These are phyloP conservation scores for Origma solitaria DNA, from an alignment of 2,113 vertebrate genomes.

Conservation along the genomic window DNA sequence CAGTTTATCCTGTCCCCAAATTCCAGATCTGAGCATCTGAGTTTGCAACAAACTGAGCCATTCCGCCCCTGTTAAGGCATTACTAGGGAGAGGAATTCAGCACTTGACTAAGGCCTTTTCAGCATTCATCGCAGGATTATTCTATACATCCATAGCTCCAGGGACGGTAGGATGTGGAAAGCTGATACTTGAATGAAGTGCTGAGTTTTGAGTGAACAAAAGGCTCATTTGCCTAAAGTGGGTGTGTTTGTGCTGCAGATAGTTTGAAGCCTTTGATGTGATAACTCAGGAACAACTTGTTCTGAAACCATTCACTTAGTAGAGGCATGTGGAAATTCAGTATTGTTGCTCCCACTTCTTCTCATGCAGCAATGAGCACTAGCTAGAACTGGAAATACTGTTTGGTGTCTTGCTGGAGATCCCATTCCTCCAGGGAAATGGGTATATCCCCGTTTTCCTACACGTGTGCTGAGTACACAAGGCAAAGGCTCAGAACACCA, in stretches of 20 bases:
- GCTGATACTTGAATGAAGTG: conserved; percentile 36
- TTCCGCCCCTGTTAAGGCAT: background rate
- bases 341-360: background rate
- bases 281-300: background rate
- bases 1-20: background rate
- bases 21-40: background rate
- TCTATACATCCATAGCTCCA: background rate
- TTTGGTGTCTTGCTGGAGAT: background rate
- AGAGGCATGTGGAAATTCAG: background rate
- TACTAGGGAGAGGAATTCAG: background rate
- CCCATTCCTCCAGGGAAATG: background rate
- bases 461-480: accelerated
- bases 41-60: background rate
- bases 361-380: background rate
- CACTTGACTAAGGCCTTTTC: background rate
- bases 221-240: conserved; percentile 48
- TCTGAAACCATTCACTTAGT: background rate
- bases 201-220: conserved; percentile 36
- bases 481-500: background rate
- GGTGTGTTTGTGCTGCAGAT: conserved; percentile 37
- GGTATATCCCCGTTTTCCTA: background rate
- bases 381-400: background rate
- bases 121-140: background rate
- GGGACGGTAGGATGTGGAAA: background rate
- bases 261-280: conserved; percentile 36